Evolutionary conservation across 2,797 vertebrate species (phyloP).

Genomic region (Dermochelys coriacea): DNA sequence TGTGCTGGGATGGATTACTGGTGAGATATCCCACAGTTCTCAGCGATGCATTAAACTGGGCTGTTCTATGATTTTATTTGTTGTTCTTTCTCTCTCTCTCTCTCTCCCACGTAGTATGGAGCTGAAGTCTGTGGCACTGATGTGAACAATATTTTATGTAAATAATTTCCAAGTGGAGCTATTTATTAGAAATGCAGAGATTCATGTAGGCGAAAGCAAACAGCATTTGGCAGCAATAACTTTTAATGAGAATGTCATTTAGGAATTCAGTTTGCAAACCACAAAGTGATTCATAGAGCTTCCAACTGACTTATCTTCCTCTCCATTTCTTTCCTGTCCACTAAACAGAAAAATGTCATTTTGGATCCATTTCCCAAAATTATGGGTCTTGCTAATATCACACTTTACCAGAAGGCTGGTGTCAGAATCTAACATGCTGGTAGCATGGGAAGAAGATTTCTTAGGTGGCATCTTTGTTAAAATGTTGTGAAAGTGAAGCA

Average conservation of each 20-base stretch:
- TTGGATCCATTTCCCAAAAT: background rate
- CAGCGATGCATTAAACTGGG: background rate
- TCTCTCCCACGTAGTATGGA: background rate
- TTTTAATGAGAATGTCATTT: background rate
- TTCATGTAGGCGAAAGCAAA: background rate
- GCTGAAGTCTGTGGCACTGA: background rate
- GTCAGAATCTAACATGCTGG: background rate
- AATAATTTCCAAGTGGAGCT: background rate
- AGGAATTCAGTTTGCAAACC: background rate
- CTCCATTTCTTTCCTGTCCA: background rate
- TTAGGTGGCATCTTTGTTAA: background rate
- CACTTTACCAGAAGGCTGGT: background rate
- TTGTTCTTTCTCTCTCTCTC: background rate
- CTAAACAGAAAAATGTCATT: background rate
- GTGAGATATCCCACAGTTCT: background rate
- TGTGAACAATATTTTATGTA: background rate
- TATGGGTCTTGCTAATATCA: background rate
- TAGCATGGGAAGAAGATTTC: background rate
- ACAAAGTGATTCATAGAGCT: background rate
- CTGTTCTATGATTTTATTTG: background rate
- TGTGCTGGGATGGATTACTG: background rate
- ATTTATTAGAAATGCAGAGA: background rate
- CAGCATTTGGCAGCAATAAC: background rate
- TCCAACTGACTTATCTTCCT: background rate
- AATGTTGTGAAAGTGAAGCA: background rate